These are phyloP conservation scores for Ovis canadensis DNA, from an alignment of 2,113 vertebrate genomes.

Conservation along the genomic window DNA sequence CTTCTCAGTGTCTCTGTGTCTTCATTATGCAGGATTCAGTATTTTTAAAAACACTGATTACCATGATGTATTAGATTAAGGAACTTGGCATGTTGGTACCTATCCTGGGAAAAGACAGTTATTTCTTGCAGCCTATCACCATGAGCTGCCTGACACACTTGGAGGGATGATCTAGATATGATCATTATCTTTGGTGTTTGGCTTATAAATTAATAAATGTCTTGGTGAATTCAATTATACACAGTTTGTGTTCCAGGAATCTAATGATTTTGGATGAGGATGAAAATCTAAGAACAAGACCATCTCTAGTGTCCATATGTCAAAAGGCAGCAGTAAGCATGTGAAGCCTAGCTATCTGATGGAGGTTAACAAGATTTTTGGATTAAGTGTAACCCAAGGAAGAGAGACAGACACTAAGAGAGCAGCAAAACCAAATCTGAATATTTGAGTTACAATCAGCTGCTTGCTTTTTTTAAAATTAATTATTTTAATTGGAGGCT, in stretches of 20 bases:
- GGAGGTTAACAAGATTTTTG: constrained; percentile 15
- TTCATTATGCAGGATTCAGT: constrained; percentile 40
- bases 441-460: background rate
- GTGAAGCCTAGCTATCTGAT: background rate
- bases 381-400: background rate
- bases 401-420: background rate
- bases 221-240: constrained; percentile 42
- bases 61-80: constrained; percentile 50
- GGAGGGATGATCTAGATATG: background rate
- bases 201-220: constrained; percentile 50
- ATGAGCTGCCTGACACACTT: background rate
- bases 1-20: constrained; percentile 3
- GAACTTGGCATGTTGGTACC: constrained; percentile 40
- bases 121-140: constrained; percentile 20
- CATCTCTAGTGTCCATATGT: background rate
- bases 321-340: background rate
- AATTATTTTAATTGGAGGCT: background rate
- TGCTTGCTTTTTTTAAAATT: background rate
- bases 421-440: background rate
- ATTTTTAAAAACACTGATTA: constrained; percentile 50
- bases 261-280: constrained; percentile 31
- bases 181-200: constrained; percentile 39
- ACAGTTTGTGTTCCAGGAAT: background rate
- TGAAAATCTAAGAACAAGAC: background rate
- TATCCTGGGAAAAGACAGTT: constrained; percentile 17